Conservation (phyloP, 1,140 invertebrate species). For the Pseudomyrmex pallidus region DNA sequence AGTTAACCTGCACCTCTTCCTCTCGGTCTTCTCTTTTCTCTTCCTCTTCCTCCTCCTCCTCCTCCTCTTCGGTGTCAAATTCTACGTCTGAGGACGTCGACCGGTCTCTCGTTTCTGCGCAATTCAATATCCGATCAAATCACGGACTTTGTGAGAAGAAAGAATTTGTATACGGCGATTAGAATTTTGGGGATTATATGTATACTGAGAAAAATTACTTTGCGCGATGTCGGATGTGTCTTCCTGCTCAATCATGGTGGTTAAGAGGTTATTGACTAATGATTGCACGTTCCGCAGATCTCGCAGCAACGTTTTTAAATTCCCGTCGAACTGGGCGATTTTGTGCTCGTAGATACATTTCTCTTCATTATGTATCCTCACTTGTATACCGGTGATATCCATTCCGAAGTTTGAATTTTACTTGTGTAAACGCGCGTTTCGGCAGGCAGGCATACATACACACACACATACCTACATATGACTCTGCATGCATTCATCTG, state of each 20-base stretch:
- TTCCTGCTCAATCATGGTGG: constrained; percentile 30
- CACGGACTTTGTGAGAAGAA: constrained; percentile 9
- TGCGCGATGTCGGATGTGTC: background rate
- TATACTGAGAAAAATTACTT: constrained; percentile 40
- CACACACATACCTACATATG: no score
- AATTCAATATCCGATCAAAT: constrained; percentile 68
- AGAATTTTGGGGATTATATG: background rate
- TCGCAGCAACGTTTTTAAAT: constrained; percentile 65
- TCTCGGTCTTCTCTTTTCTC: background rate
- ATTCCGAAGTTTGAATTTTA: constrained; percentile 32
- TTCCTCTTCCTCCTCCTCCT: background rate
- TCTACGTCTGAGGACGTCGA: constrained; percentile 57
- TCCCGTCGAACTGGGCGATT: constrained; percentile 28
- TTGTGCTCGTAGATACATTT: constrained; percentile 71
- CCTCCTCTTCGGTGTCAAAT: constrained; percentile 56
- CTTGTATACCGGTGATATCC: constrained; percentile 55
- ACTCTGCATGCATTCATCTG: no score
- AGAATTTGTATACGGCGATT: background rate
- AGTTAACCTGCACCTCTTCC: constrained; percentile 64
- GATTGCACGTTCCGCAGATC: constrained; percentile 73
- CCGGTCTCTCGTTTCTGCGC: constrained; percentile 42
- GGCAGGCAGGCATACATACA: no score
- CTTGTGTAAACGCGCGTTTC: background rate
- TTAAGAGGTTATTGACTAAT: constrained; percentile 75
- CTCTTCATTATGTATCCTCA: constrained; percentile 66